Conservation (phyloP, 1,140 invertebrate species). For the Phortica variegata region DNA sequence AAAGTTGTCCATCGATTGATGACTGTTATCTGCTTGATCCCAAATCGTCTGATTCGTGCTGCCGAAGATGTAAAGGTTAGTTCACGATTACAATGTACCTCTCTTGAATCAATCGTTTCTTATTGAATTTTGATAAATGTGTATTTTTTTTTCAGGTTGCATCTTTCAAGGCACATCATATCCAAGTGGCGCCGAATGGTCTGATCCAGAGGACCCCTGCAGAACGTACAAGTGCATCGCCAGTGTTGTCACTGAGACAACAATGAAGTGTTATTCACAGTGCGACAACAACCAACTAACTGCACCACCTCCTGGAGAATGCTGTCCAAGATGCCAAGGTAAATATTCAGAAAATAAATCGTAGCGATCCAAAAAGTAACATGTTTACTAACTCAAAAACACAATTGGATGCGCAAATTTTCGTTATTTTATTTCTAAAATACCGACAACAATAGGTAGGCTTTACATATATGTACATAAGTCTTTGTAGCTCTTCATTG, state of each 20-base stretch:
- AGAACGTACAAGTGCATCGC: conserved; percentile 73
- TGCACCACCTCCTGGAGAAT: conserved; percentile 71
- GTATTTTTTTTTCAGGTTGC: conserved; percentile 66
- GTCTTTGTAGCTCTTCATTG: too few relatives aligned
- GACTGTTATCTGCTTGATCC: conserved; percentile 69
- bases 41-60: conserved; percentile 64
- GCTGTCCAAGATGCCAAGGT: conserved; percentile 81
- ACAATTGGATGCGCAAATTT: too few relatives aligned
- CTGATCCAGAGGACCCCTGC: conserved; percentile 70
- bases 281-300: conserved; percentile 69
- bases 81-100: neutral
- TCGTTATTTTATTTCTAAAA: too few relatives aligned
- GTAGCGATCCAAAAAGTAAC: too few relatives aligned
- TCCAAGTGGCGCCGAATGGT: conserved; percentile 76
- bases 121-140: neutral
- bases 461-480: too few relatives aligned
- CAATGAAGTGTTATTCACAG: conserved; percentile 75
- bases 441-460: too few relatives aligned
- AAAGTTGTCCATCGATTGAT: conserved; percentile 67
- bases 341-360: too few relatives aligned
- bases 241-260: conserved; percentile 78
- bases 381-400: too few relatives aligned
- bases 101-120: too few relatives aligned
- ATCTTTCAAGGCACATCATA: conserved; percentile 70
- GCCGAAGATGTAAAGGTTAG: conserved; percentile 70